Evolutionary conservation across 2,888 invertebrate genomes (phyloP).

Genomic region (Clepsis dumicolana): DNA sequence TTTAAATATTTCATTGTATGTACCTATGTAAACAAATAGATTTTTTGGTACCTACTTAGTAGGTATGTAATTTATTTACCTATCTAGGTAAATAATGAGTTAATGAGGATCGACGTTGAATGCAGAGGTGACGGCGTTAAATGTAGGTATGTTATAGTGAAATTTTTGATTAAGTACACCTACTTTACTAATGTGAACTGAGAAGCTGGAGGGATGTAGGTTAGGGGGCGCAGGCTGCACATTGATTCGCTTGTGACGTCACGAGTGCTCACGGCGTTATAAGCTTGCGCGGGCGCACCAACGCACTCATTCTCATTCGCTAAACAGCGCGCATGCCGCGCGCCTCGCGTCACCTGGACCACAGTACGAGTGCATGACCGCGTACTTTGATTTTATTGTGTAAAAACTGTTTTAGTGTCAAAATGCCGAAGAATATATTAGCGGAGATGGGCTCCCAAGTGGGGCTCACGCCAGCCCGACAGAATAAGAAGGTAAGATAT

Average conservation of each 20-base stretch:
- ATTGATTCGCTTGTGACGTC: conserved; percentile 59
- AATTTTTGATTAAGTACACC: too few species aligned
- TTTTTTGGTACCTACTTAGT: too few species aligned
- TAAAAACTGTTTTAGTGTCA: conserved; percentile 61
- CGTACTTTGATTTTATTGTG: conserved; percentile 55
- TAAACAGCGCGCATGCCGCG: conserved; percentile 69
- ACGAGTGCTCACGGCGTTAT: conserved; percentile 58
- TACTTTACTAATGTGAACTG: neutral
- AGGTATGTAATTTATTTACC: too few species aligned
- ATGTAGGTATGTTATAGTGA: too few species aligned
- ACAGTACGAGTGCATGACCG: conserved; percentile 53
- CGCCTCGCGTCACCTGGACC: conserved; percentile 64
- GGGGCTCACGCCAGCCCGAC: conserved; percentile 75
- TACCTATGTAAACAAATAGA: too few species aligned
- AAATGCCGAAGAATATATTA: conserved; percentile 80
- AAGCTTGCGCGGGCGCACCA: conserved; percentile 62
- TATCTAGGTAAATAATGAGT: too few species aligned
- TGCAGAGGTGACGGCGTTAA: too few species aligned
- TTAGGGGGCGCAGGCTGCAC: conserved; percentile 31
- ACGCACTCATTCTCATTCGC: conserved; percentile 69
- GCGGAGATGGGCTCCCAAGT: conserved; percentile 84
- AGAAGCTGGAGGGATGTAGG: neutral
- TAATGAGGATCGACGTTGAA: too few species aligned
- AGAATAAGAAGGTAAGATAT: conserved; percentile 73
- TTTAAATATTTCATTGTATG: too few species aligned